Percentiles rank a stretch among this genome's conserved stretches.
phyloP scores from a whole-genome alignment of 37 sponge, comb jelly and placozoan genomes.

The Aphrocallistes beatrix region DNA sequence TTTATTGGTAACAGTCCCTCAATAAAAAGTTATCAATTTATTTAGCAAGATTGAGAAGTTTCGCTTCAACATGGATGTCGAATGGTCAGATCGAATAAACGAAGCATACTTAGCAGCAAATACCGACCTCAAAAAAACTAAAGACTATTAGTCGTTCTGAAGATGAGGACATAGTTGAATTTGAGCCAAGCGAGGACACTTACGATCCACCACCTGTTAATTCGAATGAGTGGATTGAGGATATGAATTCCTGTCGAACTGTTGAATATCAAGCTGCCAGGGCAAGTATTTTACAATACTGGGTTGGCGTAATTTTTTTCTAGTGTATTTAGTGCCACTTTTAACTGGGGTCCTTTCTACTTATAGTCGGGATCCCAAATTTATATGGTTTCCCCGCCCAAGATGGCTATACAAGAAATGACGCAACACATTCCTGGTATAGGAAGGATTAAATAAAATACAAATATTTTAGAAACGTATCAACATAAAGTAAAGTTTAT shows the following conservation, averaged over 20 bases:
- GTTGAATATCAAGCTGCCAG: neutral
- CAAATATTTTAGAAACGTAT: no score
- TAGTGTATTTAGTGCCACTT: no score
- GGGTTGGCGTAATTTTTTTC: no score
- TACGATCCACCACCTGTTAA: neutral
- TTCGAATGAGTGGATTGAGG: neutral
- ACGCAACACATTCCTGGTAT: no score
- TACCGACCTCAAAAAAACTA: neutral
- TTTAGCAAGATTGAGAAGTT: conserved; percentile 5
- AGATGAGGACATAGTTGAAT: neutral
- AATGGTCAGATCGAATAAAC: neutral
- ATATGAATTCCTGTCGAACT: neutral
- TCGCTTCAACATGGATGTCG: neutral
- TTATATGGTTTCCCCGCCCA: no score
- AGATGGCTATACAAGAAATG: no score
- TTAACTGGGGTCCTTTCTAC: no score
- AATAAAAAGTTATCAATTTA: neutral
- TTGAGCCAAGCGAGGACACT: neutral
- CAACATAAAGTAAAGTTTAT: no score
- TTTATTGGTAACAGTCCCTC: neutral
- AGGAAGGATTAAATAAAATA: no score
- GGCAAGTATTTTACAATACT: neutral
- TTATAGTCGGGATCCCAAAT: no score
- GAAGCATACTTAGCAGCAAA: conserved; percentile 15
- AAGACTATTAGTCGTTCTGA: neutral